phyloP scores from a whole-genome alignment of 2,888 invertebrate species.

The Candidula unifasciata region DNA sequence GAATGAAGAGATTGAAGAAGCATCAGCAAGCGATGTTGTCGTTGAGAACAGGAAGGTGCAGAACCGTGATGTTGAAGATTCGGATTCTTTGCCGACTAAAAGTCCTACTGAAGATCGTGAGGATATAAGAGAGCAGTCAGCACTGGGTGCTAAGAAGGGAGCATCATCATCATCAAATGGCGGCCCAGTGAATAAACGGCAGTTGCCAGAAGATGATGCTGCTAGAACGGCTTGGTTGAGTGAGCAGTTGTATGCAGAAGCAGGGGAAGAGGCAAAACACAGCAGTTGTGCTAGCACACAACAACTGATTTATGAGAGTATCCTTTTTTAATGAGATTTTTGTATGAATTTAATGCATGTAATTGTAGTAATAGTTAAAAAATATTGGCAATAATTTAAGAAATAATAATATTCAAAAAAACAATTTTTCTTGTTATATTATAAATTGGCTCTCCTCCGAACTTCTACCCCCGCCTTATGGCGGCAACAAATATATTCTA shows the following conservation, averaged over 20 bases:
- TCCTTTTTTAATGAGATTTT: conserved; percentile 58
- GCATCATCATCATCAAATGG: conserved; percentile 11
- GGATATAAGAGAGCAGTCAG: conserved; percentile 28
- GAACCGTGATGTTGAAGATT: neutral
- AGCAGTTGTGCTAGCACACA: conserved; percentile 55
- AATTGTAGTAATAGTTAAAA: too few relatives aligned
- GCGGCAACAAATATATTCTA: too few relatives aligned
- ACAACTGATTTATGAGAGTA: conserved; percentile 68
- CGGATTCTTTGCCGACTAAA: neutral
- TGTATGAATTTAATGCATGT: too few relatives aligned
- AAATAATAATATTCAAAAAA: too few relatives aligned
- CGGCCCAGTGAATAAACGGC: neutral
- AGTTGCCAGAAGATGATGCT: conserved; percentile 39
- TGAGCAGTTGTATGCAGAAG: conserved; percentile 47
- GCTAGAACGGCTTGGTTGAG: conserved; percentile 43
- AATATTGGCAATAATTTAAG: too few relatives aligned
- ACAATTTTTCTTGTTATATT: too few relatives aligned
- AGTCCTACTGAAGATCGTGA: neutral
- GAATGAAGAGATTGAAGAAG: conserved; percentile 49
- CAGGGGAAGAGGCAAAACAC: conserved; percentile 47
- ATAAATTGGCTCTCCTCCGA: too few relatives aligned
- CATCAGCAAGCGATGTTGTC: neutral
- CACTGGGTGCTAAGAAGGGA: conserved; percentile 54
- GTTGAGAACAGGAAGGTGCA: neutral
- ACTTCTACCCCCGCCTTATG: too few relatives aligned